Evolutionary conservation across 2,797 vertebrate species (phyloP).

Genomic region (Borostomias antarcticus): DNA sequence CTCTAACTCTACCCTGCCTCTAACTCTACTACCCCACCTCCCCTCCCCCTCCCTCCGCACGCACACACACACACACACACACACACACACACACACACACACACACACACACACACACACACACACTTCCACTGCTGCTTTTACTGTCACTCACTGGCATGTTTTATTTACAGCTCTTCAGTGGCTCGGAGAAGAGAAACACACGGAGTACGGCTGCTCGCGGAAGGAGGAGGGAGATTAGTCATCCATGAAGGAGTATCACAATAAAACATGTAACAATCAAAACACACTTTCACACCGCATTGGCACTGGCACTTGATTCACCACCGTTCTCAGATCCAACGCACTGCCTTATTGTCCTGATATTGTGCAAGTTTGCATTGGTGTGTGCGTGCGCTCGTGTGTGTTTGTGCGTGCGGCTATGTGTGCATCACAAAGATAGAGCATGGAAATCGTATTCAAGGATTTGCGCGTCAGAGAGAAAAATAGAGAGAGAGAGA

Average conservation of each 20-base stretch:
- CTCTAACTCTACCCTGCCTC: too few relatives aligned
- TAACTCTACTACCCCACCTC: too few relatives aligned
- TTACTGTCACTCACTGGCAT: constrained; percentile 1
- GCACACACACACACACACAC: not conserved
- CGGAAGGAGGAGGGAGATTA: not conserved
- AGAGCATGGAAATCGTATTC: not conserved
- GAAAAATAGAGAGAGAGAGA: not conserved
- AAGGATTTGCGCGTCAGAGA: constrained; percentile 3
- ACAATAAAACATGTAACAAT: constrained; percentile 4
- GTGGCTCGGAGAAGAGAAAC: not conserved
- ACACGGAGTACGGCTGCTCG: not conserved
- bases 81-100: not conserved
- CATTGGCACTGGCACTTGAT: not conserved
- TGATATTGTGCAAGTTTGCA: not conserved
- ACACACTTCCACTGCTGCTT: not conserved
- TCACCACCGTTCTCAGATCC: not conserved
- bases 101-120: not conserved
- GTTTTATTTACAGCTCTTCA: not conserved
- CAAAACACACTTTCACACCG: not conserved
- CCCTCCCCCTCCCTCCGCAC: too few relatives aligned
- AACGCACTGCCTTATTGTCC: not conserved
- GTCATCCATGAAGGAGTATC: constrained; percentile 4
- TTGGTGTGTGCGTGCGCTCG: not conserved
- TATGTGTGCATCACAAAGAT: not conserved
- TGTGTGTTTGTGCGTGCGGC: not conserved